Evolutionary conservation across 2,888 invertebrate genomes (phyloP).

Genomic region (Galerucella nymphaeae): DNA sequence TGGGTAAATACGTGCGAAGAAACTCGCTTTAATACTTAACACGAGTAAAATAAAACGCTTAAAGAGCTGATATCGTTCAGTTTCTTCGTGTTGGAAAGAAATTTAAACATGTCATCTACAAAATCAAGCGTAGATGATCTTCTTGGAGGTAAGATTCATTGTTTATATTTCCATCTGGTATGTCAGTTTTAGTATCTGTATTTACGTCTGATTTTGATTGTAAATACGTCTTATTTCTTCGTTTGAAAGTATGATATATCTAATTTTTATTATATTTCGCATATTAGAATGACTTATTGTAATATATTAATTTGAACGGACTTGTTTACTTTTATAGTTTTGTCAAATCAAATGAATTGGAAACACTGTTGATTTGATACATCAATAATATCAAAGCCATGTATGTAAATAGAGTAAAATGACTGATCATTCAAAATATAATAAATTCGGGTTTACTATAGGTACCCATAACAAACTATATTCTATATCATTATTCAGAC

Average conservation of each 20-base stretch:
- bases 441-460: neutral
- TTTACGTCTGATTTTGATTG: conserved; percentile 30
- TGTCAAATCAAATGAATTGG: neutral
- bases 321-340: conserved; percentile 19
- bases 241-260: conserved; percentile 4
- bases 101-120: conserved; percentile 61
- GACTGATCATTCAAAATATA: conserved; percentile 2
- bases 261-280: conserved; percentile 5
- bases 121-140: conserved; percentile 64
- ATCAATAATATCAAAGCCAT: neutral
- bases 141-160: conserved; percentile 61
- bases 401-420: neutral
- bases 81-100: conserved; percentile 24
- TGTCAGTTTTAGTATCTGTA: conserved; percentile 39
- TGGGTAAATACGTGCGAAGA: conserved; percentile 40
- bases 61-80: conserved; percentile 13
- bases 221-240: conserved; percentile 21
- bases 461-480: neutral
- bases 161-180: conserved; percentile 51
- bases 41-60: conserved; percentile 18
- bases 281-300: conserved; percentile 2
- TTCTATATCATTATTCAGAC: conserved; percentile 1
- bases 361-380: neutral
- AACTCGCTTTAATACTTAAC: conserved; percentile 43
- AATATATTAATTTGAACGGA: neutral